Conservation (phyloP, 1,140 invertebrate species). For the Palaemon carinicauda region DNA sequence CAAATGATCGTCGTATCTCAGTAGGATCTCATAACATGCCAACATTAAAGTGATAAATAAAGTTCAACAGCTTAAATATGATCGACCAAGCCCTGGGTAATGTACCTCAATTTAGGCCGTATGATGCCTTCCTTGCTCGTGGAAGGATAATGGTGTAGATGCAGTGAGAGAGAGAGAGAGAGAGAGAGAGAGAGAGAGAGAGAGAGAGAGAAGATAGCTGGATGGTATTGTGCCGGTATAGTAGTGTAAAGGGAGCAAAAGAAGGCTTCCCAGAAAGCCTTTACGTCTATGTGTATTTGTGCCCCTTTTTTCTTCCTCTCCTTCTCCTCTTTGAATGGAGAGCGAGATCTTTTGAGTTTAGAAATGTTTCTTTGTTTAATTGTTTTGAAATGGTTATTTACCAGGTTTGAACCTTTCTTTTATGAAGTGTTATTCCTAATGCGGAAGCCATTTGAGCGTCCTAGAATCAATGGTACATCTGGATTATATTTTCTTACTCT, state of each 20-base stretch:
- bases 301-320: too few species aligned
- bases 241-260: not conserved
- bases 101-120: conserved; percentile 55
- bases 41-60: conserved; percentile 59
- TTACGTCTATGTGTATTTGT: too few species aligned
- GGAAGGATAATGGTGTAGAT: not conserved
- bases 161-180: not conserved
- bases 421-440: too few species aligned
- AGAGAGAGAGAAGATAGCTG: not conserved
- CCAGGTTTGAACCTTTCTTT: too few species aligned
- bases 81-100: conserved; percentile 53
- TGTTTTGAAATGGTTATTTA: too few species aligned
- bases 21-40: conserved; percentile 57
- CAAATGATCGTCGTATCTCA: conserved; percentile 55
- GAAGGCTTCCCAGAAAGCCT: not conserved
- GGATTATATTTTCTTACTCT: too few species aligned
- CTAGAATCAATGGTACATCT: too few species aligned
- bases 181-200: not conserved
- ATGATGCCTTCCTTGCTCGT: conserved; percentile 47
- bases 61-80: conserved; percentile 55
- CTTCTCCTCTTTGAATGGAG: too few species aligned
- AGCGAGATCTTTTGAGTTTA: too few species aligned
- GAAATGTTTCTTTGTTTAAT: too few species aligned
- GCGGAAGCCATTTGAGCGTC: too few species aligned
- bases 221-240: not conserved